A percentile compares a stretch with the other conserved stretches of the same genome.
Conservation (phyloP, 2,888 invertebrate genomes). For the Acleris holmiana region DNA sequence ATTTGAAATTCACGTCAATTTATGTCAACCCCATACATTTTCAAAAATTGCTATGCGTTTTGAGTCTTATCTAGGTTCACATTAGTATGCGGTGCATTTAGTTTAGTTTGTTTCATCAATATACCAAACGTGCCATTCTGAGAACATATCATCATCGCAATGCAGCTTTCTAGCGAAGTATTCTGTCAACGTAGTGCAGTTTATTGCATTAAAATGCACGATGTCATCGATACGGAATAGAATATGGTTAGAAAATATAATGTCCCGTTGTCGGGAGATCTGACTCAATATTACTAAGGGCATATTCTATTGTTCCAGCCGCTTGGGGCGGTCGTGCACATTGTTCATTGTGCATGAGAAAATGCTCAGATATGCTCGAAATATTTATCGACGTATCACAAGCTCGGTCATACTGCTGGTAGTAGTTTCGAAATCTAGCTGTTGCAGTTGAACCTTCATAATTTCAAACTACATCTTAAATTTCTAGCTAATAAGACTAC, state of each 20-base stretch:
- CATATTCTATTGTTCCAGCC: slow-evolving; percentile 57
- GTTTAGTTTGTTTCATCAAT: too few species aligned
- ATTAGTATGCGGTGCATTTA: too few species aligned
- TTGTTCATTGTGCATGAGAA: slow-evolving; percentile 74
- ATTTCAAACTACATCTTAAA: not conserved
- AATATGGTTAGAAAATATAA: slow-evolving; percentile 44
- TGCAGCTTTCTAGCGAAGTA: slow-evolving; percentile 2
- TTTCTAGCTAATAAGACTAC: too few species aligned
- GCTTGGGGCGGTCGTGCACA: slow-evolving; percentile 65
- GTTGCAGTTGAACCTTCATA: too few species aligned
- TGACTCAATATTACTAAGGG: slow-evolving; percentile 46
- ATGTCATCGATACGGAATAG: slow-evolving; percentile 30
- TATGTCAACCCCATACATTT: too few species aligned
- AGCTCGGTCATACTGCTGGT: slow-evolving; percentile 16
- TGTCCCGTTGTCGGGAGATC: slow-evolving; percentile 54
- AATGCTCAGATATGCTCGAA: slow-evolving; percentile 43
- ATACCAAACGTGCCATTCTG: not conserved
- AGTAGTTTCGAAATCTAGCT: slow-evolving; percentile 1
- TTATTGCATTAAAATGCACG: slow-evolving; percentile 27
- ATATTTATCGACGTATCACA: slow-evolving; percentile 39
- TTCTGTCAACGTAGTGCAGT: slow-evolving; percentile 3
- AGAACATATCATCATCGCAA: not conserved
- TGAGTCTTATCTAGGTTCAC: too few species aligned
- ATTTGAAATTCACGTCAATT: too few species aligned
- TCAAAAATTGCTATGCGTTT: too few species aligned